phyloP scores from a whole-genome alignment of 2,113 vertebrate genomes.

The Cepphus grylle region DNA sequence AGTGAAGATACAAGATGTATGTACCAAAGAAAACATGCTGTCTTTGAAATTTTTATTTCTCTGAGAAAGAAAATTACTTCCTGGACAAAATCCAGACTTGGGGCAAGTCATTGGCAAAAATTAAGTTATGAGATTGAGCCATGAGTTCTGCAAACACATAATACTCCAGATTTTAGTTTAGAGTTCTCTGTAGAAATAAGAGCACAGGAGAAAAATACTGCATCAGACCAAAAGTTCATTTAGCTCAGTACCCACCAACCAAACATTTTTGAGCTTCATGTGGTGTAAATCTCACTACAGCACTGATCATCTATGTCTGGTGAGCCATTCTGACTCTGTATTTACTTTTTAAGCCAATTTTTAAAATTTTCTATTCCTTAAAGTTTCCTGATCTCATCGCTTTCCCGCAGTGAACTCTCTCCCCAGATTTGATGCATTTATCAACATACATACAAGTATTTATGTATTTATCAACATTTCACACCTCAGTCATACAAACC shows the following conservation, averaged over 20 bases:
- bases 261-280: background rate
- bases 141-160: background rate
- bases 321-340: background rate
- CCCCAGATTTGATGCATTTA: background rate
- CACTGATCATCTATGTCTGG: background rate
- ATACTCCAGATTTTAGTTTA: background rate
- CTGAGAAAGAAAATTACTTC: background rate
- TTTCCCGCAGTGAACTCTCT: background rate
- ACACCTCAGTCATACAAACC: background rate
- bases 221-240: background rate
- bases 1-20: background rate
- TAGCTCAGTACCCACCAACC: background rate
- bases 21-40: background rate
- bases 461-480: background rate
- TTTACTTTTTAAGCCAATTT: background rate
- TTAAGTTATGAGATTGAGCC: background rate
- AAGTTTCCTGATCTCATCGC: background rate
- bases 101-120: background rate
- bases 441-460: background rate
- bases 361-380: background rate
- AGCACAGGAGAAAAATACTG: background rate
- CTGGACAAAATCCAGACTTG: background rate
- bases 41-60: background rate
- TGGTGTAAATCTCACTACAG: background rate
- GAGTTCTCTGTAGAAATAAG: background rate